These are phyloP conservation scores for Tipula vernalis DNA, from an alignment of 2,888 invertebrate genomes.

Conservation along the genomic window DNA sequence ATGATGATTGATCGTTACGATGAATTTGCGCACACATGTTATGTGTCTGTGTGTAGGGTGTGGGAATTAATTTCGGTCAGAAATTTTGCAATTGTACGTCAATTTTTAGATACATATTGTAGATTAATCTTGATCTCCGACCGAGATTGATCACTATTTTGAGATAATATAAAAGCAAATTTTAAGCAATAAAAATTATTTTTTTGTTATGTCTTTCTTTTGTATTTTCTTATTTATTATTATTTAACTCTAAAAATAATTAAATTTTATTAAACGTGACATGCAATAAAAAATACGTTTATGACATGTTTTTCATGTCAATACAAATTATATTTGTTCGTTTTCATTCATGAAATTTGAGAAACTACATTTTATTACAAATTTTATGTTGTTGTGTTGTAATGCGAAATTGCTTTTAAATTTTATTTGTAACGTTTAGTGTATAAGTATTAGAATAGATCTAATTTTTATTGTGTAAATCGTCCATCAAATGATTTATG, in stretches of 20 bases:
- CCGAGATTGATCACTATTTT: neutral
- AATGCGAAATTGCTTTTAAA: neutral
- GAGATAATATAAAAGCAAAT: neutral
- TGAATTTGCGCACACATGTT: neutral
- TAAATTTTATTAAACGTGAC: neutral
- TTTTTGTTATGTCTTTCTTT: neutral
- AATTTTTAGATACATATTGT: neutral
- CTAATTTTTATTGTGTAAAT: too few species aligned
- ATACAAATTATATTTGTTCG: neutral
- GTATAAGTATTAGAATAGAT: too few species aligned
- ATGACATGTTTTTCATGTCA: neutral
- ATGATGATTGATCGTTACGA: neutral
- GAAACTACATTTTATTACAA: neutral
- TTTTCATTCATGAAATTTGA: neutral
- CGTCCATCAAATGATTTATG: too few species aligned
- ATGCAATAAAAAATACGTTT: neutral
- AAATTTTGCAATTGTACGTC: neutral
- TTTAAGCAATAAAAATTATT: neutral
- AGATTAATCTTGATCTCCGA: neutral
- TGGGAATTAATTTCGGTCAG: neutral
- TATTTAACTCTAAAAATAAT: neutral
- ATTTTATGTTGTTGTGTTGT: neutral
- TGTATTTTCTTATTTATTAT: neutral
- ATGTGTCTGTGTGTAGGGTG: neutral
- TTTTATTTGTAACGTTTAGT: neutral